Evolutionary conservation across 2,113 vertebrate genomes (phyloP), one percentile per base, ranked within the genome.

Genomic region (Xerus inauris): DNA sequence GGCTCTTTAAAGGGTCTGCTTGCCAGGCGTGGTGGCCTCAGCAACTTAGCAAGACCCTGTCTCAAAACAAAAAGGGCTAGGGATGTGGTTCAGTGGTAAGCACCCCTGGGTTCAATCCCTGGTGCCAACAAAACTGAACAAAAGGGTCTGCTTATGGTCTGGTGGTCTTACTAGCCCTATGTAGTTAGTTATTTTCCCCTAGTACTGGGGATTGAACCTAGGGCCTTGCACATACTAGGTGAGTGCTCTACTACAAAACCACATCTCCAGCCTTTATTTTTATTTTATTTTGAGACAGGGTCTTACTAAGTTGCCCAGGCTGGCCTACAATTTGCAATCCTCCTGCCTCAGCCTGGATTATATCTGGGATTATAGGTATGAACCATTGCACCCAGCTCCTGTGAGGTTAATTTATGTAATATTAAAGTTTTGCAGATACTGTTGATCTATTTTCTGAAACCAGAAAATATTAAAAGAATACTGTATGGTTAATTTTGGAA

Each of bases 401-500:
- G 54, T 57, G 72, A 95, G 32, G 73, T 90, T 98, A 64, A 92
- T 87, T 72, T 81, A 45, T 67, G 65, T 87, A 65, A 16, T 51
- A 51, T 79, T 81, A n/a, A 87, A 26, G 28, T 92, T 96, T 97
- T 89, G 54, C 69, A 94, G 19, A 80, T 64, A 89, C 10, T 88
- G 4, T 77, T 86, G 62, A 69, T 96, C 62, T 93, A 2, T 94
- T 94, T 95, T 95, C 67, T 92, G 67, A 97, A 69, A 24, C 20
- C 92, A 82, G 94, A n/a, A 5, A 67, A 75, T 88, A 76, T 84
- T 89, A 80, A 90, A 54, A 94, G 73, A 95, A 64, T 47, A 38
- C 16, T 64, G 11, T 35, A 69, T 92, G 28, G 14, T 94, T 95
- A 49, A 79, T 87, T 96, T 94, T 77, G 80, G 57, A 89, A 89